Percentiles rank a stretch among this genome's conserved stretches.
phyloP scores from a whole-genome alignment of 2,888 invertebrate genomes.

The Agapostemon virescens region DNA sequence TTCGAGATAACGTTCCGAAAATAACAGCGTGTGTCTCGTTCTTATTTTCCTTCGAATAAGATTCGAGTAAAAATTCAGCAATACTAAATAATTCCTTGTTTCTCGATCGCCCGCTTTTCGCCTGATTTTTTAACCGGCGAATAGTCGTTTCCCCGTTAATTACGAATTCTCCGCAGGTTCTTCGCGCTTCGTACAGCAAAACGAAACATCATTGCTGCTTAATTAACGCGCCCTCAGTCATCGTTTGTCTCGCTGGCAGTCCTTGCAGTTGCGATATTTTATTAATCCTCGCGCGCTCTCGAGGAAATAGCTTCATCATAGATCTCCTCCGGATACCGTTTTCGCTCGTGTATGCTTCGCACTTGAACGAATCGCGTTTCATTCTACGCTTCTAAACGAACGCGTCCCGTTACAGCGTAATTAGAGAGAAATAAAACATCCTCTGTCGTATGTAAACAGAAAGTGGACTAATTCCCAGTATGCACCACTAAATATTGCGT shows the following conservation, averaged over 20 bases:
- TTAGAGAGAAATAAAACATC: not conserved
- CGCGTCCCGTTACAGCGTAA: not conserved
- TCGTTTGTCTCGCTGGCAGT: not conserved
- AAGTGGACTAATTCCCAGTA: not conserved
- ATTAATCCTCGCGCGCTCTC: not conserved
- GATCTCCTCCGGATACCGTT: not conserved
- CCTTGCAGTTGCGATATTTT: not conserved
- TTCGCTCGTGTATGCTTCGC: not conserved
- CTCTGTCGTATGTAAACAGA: not conserved
- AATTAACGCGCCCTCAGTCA: not conserved
- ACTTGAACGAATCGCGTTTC: not conserved
- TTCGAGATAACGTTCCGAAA: too few relatives aligned
- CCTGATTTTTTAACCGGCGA: not conserved
- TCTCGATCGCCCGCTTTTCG: not conserved
- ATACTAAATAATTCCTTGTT: not conserved
- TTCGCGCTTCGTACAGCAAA: not conserved
- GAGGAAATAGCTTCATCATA: not conserved
- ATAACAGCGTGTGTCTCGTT: too few relatives aligned
- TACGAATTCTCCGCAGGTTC: not conserved
- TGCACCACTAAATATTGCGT: not conserved
- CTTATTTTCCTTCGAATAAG: too few relatives aligned
- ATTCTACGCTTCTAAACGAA: not conserved
- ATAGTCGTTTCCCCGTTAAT: not conserved
- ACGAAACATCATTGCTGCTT: not conserved
- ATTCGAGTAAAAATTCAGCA: not conserved